Percentiles rank a stretch among this genome's conserved stretches.
Conservation (phyloP, 2,797 vertebrate species). For the Margarornis squamiger region DNA sequence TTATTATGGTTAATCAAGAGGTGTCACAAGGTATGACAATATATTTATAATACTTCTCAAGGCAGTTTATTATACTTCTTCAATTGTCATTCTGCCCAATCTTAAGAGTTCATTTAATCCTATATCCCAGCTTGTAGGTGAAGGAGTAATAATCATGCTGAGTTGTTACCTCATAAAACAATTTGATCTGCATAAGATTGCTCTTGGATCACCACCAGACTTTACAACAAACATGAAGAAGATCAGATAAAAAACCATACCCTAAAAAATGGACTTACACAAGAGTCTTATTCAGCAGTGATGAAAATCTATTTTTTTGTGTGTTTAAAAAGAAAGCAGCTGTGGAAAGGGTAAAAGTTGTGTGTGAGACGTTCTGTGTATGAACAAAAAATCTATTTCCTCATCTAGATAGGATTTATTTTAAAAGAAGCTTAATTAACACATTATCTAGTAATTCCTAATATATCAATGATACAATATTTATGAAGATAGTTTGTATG, state of each 20-base stretch:
- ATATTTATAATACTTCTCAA: neutral
- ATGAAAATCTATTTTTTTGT: neutral
- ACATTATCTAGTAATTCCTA: neutral
- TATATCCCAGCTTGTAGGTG: neutral
- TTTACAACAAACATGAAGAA: neutral
- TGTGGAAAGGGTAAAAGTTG: neutral
- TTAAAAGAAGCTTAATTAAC: neutral
- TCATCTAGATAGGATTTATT: neutral
- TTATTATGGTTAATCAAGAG: neutral
- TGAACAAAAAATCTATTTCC: neutral
- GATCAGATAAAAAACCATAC: neutral
- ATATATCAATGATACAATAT: neutral
- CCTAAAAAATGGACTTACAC: neutral
- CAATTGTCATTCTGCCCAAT: neutral
- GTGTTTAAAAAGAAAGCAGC: neutral
- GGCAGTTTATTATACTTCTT: neutral
- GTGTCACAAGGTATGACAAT: neutral
- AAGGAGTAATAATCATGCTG: neutral
- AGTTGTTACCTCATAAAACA: neutral
- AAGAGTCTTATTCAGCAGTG: neutral
- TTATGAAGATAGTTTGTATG: neutral
- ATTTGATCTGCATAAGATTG: neutral
- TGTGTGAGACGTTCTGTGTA: neutral
- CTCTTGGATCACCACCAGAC: neutral
- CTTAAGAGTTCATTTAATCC: neutral